Evolutionary conservation across 2,797 vertebrate genomes (phyloP).

Genomic region (Acanthurus lineatus): DNA sequence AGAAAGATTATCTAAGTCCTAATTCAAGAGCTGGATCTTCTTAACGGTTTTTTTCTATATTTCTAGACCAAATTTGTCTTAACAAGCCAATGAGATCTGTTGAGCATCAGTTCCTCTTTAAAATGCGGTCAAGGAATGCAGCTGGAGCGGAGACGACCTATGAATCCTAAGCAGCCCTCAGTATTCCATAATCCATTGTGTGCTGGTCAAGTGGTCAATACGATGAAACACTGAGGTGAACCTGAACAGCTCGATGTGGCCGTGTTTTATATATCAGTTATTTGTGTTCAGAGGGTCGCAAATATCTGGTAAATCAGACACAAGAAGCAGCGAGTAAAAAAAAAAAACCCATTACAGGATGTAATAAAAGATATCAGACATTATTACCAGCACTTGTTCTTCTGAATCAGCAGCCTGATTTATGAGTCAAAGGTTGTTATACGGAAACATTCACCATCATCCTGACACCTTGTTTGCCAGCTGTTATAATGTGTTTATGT

Average conservation of each 20-base stretch:
- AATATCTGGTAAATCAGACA: conserved; percentile 26
- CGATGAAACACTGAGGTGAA: not conserved
- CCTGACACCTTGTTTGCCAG: not conserved
- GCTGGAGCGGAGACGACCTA: not conserved
- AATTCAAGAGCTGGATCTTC: not conserved
- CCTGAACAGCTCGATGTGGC: not conserved
- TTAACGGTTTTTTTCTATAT: not conserved
- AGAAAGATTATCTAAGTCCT: not conserved
- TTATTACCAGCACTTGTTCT: not conserved
- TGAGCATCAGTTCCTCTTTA: not conserved
- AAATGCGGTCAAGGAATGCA: not conserved
- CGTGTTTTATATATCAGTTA: not conserved
- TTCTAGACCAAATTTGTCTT: not conserved
- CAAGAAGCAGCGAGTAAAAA: not conserved
- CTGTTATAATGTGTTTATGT: not conserved
- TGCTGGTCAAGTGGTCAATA: not conserved
- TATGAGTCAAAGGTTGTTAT: not conserved
- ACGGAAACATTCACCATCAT: not conserved
- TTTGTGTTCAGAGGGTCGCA: conserved; percentile 9
- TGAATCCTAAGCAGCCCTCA: not conserved
- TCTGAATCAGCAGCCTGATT: not conserved
- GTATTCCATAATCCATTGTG: conserved; percentile 3
- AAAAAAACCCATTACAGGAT: conserved; percentile 2
- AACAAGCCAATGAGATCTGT: not conserved
- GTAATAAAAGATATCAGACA: not conserved